Evolutionary conservation across 2,113 vertebrate genomes (phyloP).

Genomic region (Cryptotis parvus): DNA sequence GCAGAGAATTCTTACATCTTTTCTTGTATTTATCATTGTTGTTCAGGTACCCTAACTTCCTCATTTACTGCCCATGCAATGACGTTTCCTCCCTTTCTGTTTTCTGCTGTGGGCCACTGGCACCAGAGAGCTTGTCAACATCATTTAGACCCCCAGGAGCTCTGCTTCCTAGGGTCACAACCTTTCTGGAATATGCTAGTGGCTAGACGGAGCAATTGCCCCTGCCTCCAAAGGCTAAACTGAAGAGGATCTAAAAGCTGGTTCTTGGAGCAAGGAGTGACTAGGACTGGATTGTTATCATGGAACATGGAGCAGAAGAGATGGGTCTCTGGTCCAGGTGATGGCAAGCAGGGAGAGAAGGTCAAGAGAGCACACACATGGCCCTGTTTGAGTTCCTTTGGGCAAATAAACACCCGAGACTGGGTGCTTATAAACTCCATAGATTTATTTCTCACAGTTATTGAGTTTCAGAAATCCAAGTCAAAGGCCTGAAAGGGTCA

Average conservation of each 20-base stretch:
- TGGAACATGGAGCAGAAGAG: neutral
- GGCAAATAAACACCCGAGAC: neutral
- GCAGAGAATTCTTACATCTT: constrained; percentile 18
- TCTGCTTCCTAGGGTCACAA: neutral
- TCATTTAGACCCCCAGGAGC: neutral
- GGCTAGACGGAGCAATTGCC: neutral
- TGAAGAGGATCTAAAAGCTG: neutral
- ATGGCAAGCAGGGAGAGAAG: neutral
- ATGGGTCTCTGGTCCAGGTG: neutral
- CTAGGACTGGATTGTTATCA: neutral
- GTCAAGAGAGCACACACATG: neutral
- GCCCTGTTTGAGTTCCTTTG: neutral
- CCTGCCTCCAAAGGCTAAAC: neutral
- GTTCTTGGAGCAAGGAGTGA: neutral
- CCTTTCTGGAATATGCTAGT: neutral
- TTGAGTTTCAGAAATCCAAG: neutral
- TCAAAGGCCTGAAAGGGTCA: neutral
- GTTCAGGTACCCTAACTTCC: constrained; percentile 5
- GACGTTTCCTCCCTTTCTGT: neutral
- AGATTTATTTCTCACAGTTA: neutral
- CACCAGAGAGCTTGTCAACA: neutral
- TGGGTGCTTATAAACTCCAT: neutral
- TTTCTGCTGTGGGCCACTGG: neutral
- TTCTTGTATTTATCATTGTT: constrained; percentile 59
- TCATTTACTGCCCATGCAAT: neutral